Base-by-base conservation (phyloP, 2,888 invertebrate species). In the Sinelater perroti region DNA sequence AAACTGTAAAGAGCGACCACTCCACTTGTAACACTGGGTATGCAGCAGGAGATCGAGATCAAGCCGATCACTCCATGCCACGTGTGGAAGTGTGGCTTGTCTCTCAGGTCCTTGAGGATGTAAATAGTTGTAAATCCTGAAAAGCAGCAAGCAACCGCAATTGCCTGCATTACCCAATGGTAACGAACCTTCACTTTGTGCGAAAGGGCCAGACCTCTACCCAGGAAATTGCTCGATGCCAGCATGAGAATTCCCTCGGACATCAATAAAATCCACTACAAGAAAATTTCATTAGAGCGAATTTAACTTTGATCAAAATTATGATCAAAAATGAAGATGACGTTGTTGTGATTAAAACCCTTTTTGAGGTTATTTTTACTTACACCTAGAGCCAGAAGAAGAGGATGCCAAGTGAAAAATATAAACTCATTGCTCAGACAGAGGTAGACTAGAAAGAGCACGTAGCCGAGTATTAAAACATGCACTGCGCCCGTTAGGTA, bases 191-290 rank as follows among this genome's bases (percentile, higher is more conserved):
- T 67, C 16, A 56, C 45, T 3, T 56, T 59, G 17, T 68, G 63
- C 7, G 65, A 54, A 44, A 67, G 60, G 18, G 61, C 58, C 4
- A 72, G 61, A 18, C 59, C 63, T 52, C 61, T 66, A 21, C 67
- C 67, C 18, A 75, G 55, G 4, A 72, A 64, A 60, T 75, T 78
- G 55, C 74, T 70, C 51, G 72, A 70, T 21, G 72, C 67, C 17
- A 77, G 61, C 7, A 71, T 58, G 33, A 75, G 60, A 28, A 77
- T 70, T 16, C 72, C 76, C 66, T 77, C 75, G 2, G 72, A 69
- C 75, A 77, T 74, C 20, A 77, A 33, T 3, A 77, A 57, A 62
- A 72, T 66, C 74, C 75, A 77, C 77, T 78, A 53, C 57, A 77
- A 75, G 61, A 46, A 18, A 42, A 42, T 13, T 2, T 11, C 21